Evolutionary conservation across 2,888 invertebrate species (phyloP).

Genomic region (Strigamia crassipes): DNA sequence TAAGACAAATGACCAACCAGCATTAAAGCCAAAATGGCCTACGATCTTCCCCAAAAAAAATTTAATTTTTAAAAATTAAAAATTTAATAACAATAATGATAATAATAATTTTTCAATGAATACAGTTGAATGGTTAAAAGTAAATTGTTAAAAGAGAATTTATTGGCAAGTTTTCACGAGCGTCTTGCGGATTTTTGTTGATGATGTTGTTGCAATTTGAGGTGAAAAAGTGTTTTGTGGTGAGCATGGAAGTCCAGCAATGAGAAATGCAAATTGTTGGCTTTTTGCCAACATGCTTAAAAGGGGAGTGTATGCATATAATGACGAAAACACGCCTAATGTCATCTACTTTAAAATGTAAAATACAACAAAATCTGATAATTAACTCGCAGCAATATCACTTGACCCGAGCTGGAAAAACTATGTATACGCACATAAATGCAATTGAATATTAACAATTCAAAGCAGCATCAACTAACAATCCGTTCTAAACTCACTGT

Average conservation of each 20-base stretch:
- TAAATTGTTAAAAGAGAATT: too few species aligned
- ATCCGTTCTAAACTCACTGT: not conserved
- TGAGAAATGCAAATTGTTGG: not conserved
- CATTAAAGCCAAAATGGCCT: constrained; percentile 36
- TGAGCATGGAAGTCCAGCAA: not conserved
- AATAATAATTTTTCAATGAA: too few species aligned
- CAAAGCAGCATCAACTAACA: not conserved
- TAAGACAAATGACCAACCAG: constrained; percentile 37
- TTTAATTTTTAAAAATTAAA: not conserved
- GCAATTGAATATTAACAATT: constrained; percentile 10
- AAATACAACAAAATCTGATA: constrained; percentile 21
- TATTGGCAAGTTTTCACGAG: too few species aligned
- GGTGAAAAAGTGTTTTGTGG: not conserved
- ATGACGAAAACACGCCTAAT: constrained; percentile 10
- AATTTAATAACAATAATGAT: too few species aligned
- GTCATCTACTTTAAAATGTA: constrained; percentile 16
- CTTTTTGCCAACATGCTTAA: not conserved
- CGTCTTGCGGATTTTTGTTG: not conserved
- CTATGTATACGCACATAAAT: not conserved
- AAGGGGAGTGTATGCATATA: not conserved
- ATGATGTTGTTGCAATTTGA: not conserved
- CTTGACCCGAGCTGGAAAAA: not conserved
- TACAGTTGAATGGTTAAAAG: too few species aligned
- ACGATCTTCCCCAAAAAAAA: not conserved
- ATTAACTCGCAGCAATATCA: constrained; percentile 15